phyloP scores from a whole-genome alignment of 1,140 invertebrate species.

The Macrocentrus cingulum region DNA sequence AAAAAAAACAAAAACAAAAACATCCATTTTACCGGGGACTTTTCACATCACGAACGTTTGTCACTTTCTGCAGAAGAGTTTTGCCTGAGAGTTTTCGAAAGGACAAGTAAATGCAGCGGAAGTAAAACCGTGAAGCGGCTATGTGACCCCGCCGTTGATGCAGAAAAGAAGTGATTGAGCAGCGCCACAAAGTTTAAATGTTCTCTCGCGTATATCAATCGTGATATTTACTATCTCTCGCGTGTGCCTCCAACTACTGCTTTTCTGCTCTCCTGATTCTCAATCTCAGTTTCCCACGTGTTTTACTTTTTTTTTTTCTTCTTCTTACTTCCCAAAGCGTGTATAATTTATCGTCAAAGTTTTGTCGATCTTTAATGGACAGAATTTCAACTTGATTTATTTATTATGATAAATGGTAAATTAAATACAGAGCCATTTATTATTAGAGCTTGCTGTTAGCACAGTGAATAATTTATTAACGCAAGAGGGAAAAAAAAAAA shows the following conservation, averaged over 20 bases:
- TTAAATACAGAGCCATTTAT: too few relatives aligned
- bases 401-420: slow-evolving; percentile 1
- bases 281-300: slow-evolving; percentile 3
- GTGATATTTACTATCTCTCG: slow-evolving; percentile 13
- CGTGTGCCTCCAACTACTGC: not conserved
- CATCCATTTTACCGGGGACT: too few relatives aligned
- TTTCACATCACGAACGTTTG: not conserved
- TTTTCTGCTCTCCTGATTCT: not conserved
- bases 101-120: not conserved
- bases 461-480: too few relatives aligned
- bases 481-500: too few relatives aligned
- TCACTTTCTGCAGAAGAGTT: not conserved
- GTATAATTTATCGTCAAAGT: slow-evolving; percentile 33
- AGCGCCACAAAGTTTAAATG: slow-evolving; percentile 20
- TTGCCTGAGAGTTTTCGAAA: not conserved
- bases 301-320: slow-evolving; percentile 15
- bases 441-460: too few relatives aligned
- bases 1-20: too few relatives aligned
- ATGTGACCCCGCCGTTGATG: not conserved
- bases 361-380: slow-evolving; percentile 31
- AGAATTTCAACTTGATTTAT: slow-evolving; percentile 1
- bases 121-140: not conserved
- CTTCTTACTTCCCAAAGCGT: slow-evolving; percentile 19
- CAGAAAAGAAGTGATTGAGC: slow-evolving; percentile 11
- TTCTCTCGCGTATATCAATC: slow-evolving; percentile 19